These are phyloP conservation scores for Diplosoma virens DNA, from an alignment of 23 tunicate species.

Conservation along the genomic window DNA sequence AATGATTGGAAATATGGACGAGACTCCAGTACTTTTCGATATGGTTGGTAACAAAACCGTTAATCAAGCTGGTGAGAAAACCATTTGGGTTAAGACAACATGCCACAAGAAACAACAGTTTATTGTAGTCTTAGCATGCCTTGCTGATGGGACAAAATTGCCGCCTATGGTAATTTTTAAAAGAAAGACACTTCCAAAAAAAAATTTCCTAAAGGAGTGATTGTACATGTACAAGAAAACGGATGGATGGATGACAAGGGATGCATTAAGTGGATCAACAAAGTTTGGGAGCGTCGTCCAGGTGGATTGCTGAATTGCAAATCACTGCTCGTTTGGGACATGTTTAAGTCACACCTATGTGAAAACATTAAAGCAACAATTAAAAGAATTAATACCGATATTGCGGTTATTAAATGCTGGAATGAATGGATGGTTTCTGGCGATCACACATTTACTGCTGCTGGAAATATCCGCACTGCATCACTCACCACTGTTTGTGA, in stretches of 20 bases:
- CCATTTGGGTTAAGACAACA: constrained; percentile 7
- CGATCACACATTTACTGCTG: constrained; percentile 15
- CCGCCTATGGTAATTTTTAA: constrained; percentile 4
- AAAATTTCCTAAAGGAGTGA: constrained; percentile 6
- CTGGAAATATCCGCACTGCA: constrained; percentile 23
- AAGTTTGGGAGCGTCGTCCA: neutral
- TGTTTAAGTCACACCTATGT: neutral
- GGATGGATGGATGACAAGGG: neutral
- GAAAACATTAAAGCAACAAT: neutral
- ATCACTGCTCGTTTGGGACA: neutral
- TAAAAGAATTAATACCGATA: constrained; percentile 4
- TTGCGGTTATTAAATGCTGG: constrained; percentile 12
- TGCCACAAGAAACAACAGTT: constrained; percentile 8
- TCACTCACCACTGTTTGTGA: constrained; percentile 23
- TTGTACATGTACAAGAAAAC: neutral
- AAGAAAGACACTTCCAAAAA: constrained; percentile 5
- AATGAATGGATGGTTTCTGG: constrained; percentile 37
- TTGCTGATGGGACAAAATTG: constrained; percentile 19
- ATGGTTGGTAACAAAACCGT: constrained; percentile 6
- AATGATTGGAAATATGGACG: constrained; percentile 3
- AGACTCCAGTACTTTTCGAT: constrained; percentile 12
- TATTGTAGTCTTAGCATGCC: constrained; percentile 14
- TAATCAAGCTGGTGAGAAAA: constrained; percentile 18
- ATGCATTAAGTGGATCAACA: neutral
- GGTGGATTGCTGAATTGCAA: too few species aligned